Evolutionary conservation across 2,113 vertebrate species (phyloP).

Genomic region (Narcine bancroftii): DNA sequence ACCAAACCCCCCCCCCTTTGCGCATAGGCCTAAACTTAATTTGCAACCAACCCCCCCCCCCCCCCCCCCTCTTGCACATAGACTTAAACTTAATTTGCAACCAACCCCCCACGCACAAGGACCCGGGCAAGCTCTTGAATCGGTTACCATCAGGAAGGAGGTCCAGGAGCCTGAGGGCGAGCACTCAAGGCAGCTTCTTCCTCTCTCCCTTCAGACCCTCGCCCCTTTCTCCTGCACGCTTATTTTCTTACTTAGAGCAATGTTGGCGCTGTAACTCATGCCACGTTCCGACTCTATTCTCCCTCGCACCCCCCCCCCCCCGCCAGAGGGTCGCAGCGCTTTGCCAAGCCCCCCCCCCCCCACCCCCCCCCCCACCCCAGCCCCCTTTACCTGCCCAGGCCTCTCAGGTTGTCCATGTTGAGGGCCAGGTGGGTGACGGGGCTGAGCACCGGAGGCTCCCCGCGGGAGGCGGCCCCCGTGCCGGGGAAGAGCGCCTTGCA

Average conservation of each 20-base stretch:
- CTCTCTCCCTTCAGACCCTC: too few species aligned
- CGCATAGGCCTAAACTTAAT: too few species aligned
- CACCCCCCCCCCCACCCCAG: too few species aligned
- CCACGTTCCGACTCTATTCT: background rate
- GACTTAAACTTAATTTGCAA: too few species aligned
- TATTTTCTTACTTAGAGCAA: too few species aligned
- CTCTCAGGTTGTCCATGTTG: conserved; percentile 67
- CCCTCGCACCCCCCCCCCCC: background rate
- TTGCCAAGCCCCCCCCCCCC: background rate
- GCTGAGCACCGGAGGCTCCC: conserved; percentile 59
- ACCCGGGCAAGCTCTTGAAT: too few species aligned
- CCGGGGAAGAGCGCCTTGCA: conserved; percentile 58
- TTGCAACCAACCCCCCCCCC: background rate
- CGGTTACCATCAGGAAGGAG: too few species aligned
- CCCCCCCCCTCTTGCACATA: background rate
- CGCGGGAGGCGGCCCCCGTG: background rate
- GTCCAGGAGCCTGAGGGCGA: too few species aligned
- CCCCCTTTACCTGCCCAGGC: conserved; percentile 67
- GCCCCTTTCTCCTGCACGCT: background rate
- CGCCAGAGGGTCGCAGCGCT: background rate
- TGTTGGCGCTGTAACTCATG: too few species aligned
- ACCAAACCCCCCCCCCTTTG: background rate
- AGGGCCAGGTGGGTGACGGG: conserved; percentile 71
- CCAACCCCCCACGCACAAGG: too few species aligned
- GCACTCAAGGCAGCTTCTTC: too few species aligned